Evolutionary conservation across 2,113 vertebrate species (phyloP).

Genomic region (Epinephelus cyanopodus): DNA sequence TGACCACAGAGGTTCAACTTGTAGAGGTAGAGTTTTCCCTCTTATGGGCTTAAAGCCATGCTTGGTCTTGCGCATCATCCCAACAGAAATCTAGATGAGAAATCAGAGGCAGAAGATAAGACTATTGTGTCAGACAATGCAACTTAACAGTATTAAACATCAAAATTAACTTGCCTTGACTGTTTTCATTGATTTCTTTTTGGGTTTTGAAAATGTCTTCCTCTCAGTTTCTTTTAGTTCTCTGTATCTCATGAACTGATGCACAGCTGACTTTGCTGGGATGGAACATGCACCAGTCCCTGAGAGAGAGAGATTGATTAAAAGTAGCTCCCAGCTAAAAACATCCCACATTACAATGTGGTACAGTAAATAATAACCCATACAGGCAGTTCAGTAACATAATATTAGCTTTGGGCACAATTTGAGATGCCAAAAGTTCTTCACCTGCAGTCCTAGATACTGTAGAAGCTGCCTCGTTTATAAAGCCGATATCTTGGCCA

Average conservation of each 20-base stretch:
- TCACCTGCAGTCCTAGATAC: neutral
- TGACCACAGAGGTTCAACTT: neutral
- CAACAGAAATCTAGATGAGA: neutral
- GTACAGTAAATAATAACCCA: too few species aligned
- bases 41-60: neutral
- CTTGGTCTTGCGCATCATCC: neutral
- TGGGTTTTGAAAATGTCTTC: neutral
- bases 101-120: neutral
- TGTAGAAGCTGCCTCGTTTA: neutral
- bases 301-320: neutral
- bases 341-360: too few species aligned
- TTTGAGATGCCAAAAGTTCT: neutral
- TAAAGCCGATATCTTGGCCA: neutral
- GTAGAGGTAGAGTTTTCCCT: neutral
- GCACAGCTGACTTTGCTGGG: neutral
- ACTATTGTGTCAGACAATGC: neutral
- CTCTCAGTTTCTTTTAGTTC: neutral
- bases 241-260: neutral
- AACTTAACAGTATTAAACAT: neutral
- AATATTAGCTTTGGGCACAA: too few species aligned
- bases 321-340: too few species aligned
- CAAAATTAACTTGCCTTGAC: conserved; percentile 3
- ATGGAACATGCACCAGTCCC: neutral
- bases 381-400: too few species aligned
- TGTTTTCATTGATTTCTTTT: neutral